Evolutionary conservation across 2,888 invertebrate genomes (phyloP), one percentile per base, ranked within the genome.

Genomic region (Ryuthela nishihirai): DNA sequence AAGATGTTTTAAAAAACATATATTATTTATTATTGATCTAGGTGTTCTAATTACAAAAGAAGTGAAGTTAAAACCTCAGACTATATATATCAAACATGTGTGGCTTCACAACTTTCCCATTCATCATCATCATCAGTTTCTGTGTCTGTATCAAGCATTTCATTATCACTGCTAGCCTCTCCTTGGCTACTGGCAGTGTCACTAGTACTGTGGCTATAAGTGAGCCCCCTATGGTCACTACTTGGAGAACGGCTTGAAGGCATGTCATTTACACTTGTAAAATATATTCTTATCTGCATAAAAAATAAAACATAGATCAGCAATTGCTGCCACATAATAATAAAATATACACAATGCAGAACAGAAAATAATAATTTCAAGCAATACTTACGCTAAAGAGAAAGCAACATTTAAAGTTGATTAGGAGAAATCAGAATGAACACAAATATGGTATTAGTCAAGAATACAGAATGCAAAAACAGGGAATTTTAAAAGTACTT

Each of bases 141-240:
- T 34, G 39, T 49, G 2, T 52, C 52, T 1, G 18, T 42, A 15
- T 64, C 64, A 5, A 60, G 36, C 52, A 56, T 55, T 34, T 63
- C 63, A 42, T 63, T 63, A 32, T 63, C 63, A 45, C 54, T 55
- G 26, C 59, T 55, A 7, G 42, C 56, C 38, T 60, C 59, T 0
- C 60, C 64, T 7, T 56, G 56, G 42, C 54, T 61, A 26, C 60
- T 60, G 4, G 55, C 54, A 26, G 52, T 55, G 35, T 62, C 61
- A 52, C 61, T 62, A 6, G 42, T 41, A 35, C 54, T 46, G 32
- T 55, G 61, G 23, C 50, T 46, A 9, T 45, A 44, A 4, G 45
- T 17, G 1, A 44, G 41, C 17, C 36, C 40, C 18, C 36, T 46
- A n/a, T 29, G 44, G 24, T 47, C 52, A 4, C 43, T 24, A 35